Evolutionary conservation across 2,797 vertebrate genomes (phyloP), one percentile per base, ranked within the genome.

Genomic region (Cuniculus paca): DNA sequence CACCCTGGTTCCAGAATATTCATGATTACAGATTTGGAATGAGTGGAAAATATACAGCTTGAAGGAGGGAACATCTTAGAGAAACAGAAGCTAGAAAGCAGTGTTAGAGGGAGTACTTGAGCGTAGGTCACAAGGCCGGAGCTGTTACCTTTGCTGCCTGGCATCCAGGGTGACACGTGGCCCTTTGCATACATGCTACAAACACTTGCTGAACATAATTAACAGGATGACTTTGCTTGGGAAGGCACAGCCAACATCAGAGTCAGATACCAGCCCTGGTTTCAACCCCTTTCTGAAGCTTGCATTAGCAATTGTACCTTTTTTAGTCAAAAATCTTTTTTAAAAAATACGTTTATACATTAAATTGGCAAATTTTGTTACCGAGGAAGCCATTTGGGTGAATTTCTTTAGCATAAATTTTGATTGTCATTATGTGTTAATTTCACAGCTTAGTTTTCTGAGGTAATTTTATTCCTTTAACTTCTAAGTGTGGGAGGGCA

Each of bases 401-500:
- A 54, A 28, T 80, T 75, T 89, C 36, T 72, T n/a, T 74, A 24
- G 42, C 72, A 28, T 80, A 24, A 60, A 68, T 54, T 80, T 74
- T 94, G 17, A 58, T 13, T 80, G 84, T 88, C 50, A 60, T 50
- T 81, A 50, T 31, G 20, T 75, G 42, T 56, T 61, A 36, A 28
- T 60, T 91, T 61, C 56, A 58, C 45, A 77, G 52, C 24, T 90
- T 39, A 58, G 48, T 54, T 58, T 6, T 75, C 19, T 19, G 19
- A 78, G 28, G 14, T 79, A 90, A 90, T 80, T 92, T 68, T 63
- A 65, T 31, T 96, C 63, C 56, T 31, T 39, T 36, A 19, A 87
- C 63, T 78, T 90, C 28, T 42, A 14, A 58, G 16, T 79, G 52
- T 56, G 28, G 19, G 54, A 56, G 56, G 36, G 16, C 7, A 31